These are phyloP conservation scores for Ooceraea biroi DNA, from an alignment of 1,140 invertebrate species.

Conservation along the genomic window DNA sequence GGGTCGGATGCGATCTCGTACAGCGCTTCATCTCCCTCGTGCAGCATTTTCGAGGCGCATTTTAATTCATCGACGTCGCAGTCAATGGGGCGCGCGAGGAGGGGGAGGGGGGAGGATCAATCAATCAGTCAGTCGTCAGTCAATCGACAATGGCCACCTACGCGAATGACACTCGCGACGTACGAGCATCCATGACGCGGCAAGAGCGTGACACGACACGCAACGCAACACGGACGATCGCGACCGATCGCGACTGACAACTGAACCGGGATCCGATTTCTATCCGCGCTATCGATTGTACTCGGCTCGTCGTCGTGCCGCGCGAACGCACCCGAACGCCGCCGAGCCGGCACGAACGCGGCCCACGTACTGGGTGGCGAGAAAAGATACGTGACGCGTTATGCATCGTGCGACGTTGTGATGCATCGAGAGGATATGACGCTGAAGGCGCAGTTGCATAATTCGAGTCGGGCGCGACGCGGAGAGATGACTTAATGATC, in stretches of 20 bases:
- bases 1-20: conserved; percentile 77
- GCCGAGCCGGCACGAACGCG: conserved; percentile 35
- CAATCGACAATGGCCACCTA: background rate
- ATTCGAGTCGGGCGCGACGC: conserved; percentile 34
- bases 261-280: conserved; percentile 56
- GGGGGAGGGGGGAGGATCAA: too few species aligned
- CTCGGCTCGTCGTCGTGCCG: conserved; percentile 48
- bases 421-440: conserved; percentile 55
- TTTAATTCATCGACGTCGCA: conserved; percentile 73
- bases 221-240: conserved; percentile 20
- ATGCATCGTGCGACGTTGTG: conserved; percentile 4
- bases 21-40: conserved; percentile 80
- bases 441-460: conserved; percentile 58
- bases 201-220: conserved; percentile 23
- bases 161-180: conserved; percentile 31
- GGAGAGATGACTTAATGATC: conserved; percentile 52
- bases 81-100: background rate
- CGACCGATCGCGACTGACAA: conserved; percentile 62
- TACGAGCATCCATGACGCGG: conserved; percentile 61
- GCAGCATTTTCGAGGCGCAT: conserved; percentile 83
- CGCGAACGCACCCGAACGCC: conserved; percentile 34
- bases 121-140: conserved; percentile 15
- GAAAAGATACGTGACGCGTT: conserved; percentile 48
- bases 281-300: conserved; percentile 63
- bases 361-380: conserved; percentile 38